phyloP scores from a whole-genome alignment of 1,140 invertebrate species.

The Agrilus planipennis region DNA sequence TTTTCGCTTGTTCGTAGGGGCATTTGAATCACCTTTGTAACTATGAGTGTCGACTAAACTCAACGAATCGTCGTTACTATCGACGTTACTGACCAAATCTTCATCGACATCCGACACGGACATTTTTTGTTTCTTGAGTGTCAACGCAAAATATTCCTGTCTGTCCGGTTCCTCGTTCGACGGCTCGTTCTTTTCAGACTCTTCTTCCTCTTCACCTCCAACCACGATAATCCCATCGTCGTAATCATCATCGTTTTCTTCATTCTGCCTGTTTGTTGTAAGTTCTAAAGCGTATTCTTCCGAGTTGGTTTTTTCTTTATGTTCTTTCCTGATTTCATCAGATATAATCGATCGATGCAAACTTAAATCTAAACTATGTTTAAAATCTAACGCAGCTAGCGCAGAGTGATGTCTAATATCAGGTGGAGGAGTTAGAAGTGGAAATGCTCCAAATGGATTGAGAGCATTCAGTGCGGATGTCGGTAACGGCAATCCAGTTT shows the following conservation, averaged over 20 bases:
- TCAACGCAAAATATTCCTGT: constrained; percentile 54
- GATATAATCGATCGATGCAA: constrained; percentile 47
- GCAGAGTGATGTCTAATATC: constrained; percentile 51
- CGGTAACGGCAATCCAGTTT: constrained; percentile 47
- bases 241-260: constrained; percentile 40
- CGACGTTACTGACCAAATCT: constrained; percentile 50
- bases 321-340: constrained; percentile 52
- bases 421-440: constrained; percentile 59
- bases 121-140: constrained; percentile 45
- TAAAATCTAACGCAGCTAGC: constrained; percentile 51
- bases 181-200: constrained; percentile 27
- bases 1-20: constrained; percentile 56
- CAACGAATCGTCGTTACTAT: constrained; percentile 63
- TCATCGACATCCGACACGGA: constrained; percentile 53
- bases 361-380: constrained; percentile 41
- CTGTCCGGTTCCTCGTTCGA: constrained; percentile 36
- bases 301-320: constrained; percentile 43
- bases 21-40: constrained; percentile 38
- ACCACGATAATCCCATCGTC: constrained; percentile 51
- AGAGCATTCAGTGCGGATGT: constrained; percentile 48
- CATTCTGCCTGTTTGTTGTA: constrained; percentile 34
- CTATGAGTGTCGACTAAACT: constrained; percentile 41
- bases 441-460: constrained; percentile 63
- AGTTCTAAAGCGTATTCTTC: constrained; percentile 34
- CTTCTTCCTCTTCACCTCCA: constrained; percentile 50